Evolutionary conservation across 2,888 invertebrate species (phyloP).

Genomic region (Epistrophella euchroma): DNA sequence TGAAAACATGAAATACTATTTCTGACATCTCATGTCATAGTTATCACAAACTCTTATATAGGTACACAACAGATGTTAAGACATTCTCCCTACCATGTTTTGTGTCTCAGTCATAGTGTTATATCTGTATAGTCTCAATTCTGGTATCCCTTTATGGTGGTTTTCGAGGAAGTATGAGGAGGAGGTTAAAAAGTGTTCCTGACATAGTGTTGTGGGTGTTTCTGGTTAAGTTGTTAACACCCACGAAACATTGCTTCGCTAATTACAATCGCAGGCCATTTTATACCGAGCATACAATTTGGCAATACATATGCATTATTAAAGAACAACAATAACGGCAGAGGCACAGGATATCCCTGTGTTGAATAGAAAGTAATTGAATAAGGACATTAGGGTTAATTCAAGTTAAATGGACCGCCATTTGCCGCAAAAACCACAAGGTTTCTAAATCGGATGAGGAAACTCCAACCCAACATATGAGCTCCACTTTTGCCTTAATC

Average conservation of each 20-base stretch:
- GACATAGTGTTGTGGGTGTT: background rate
- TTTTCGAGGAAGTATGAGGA: background rate
- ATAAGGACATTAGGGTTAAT: conserved; percentile 70
- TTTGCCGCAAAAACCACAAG: conserved; percentile 62
- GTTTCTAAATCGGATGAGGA: conserved; percentile 37
- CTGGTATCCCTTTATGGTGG: conserved; percentile 28
- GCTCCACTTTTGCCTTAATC: conserved; percentile 1
- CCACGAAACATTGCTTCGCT: conserved; percentile 71
- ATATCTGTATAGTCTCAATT: background rate
- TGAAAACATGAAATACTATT: conserved; percentile 34
- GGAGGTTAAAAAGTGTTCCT: background rate
- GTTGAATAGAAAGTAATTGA: conserved; percentile 73
- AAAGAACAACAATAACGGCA: conserved; percentile 55
- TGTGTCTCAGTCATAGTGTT: background rate
- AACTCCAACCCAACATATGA: background rate
- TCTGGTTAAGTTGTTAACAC: conserved; percentile 67
- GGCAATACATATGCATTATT: conserved; percentile 60
- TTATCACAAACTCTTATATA: conserved; percentile 32
- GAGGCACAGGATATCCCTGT: conserved; percentile 53
- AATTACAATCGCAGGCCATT: conserved; percentile 69
- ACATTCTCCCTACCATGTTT: conserved; percentile 25
- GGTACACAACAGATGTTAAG: conserved; percentile 70
- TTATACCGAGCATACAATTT: conserved; percentile 31
- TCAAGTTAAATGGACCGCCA: conserved; percentile 68
- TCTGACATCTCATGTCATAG: background rate